Base-by-base conservation (phyloP, 2,888 invertebrate genomes). In the Cyclophora punctaria region DNA sequence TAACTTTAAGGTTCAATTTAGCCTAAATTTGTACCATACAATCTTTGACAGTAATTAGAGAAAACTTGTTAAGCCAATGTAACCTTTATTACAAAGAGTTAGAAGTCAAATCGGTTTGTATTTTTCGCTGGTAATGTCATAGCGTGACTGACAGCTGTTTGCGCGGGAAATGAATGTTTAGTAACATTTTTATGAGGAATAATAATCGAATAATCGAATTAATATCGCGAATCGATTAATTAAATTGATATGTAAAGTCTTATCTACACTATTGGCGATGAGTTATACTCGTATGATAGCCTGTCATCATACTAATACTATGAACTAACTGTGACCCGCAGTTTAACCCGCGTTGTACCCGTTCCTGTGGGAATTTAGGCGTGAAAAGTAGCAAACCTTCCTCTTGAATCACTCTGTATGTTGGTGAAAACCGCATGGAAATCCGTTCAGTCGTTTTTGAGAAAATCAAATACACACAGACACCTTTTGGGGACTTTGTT, bases 161-260 rank as follows among this genome's bases (percentile, higher is more conserved):
- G 70, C 73, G 68, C 71, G 71, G 69, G 67, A 75, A 75, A 73
- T 67, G 72, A 70, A 74, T 77, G 80, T 73, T 77, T 74, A 75
- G 80, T 81, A 81, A 80, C 72, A 73, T 83, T 80, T 84, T 85
- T 84, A 83, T 75, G 77, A 75, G 66, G 64, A 73, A 79, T 75
- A 73, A 80, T 86, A 42, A 7, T 42, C 7, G n/a, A 44, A 44
- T 44, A 83, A 84, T 83, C 85, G 83, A 83, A 82, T 84, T 83
- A 83, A 84, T 84, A 85, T 84, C 73, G 81, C 75, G 72, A 75
- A 83, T 82, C 84, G 72, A 78, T 85, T 84, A 83, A 86, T 86
- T 85, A 82, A 83, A 85, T 83, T 81, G 83, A 81, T 82, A 37
- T 37, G 5, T 20, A 20, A 20, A 20, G 20, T 20, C 20, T 20